Conservation (phyloP, 2,797 vertebrate species). For the Chaenodraco wilsoni region DNA sequence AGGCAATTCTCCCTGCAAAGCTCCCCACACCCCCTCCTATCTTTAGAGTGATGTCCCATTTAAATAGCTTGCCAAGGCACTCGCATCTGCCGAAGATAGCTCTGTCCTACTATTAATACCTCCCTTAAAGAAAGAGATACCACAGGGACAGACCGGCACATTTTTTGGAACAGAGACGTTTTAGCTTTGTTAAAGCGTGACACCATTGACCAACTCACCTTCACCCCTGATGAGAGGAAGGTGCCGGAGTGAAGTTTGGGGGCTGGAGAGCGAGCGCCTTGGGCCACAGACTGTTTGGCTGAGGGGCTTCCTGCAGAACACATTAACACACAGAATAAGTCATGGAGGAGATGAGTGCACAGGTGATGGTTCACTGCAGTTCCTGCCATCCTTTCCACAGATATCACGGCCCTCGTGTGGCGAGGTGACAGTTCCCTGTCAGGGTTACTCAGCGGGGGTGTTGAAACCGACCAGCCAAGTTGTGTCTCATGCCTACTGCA, state of each 20-base stretch:
- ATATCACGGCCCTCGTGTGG: conserved; percentile 6
- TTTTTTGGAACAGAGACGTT: conserved; percentile 14
- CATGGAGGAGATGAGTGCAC: conserved; percentile 10
- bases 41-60: conserved; percentile 73
- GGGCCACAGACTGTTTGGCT: conserved; percentile 87
- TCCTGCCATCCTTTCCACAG: conserved; percentile 4
- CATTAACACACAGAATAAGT: conserved; percentile 36
- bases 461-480: neutral
- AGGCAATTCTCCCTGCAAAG: conserved; percentile 53
- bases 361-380: neutral
- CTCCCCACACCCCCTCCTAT: conserved; percentile 31
- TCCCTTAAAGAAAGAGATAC: conserved; percentile 47
- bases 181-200: conserved; percentile 4
- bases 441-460: conserved; percentile 10
- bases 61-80: conserved; percentile 71
- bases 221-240: conserved; percentile 92
- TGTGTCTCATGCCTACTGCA: conserved; percentile 11
- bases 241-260: conserved; percentile 93
- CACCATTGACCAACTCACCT: conserved; percentile 83
- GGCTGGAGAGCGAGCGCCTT: conserved; percentile 90
- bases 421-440: conserved; percentile 2
- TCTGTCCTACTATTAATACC: conserved; percentile 69
- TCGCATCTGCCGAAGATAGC: conserved; percentile 74
- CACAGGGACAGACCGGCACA: conserved; percentile 29
- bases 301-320: conserved; percentile 88